Percentiles rank a stretch among this genome's conserved stretches.
Conservation (phyloP, 2,888 invertebrate genomes). For the Marasmarcha lunaedactyla region DNA sequence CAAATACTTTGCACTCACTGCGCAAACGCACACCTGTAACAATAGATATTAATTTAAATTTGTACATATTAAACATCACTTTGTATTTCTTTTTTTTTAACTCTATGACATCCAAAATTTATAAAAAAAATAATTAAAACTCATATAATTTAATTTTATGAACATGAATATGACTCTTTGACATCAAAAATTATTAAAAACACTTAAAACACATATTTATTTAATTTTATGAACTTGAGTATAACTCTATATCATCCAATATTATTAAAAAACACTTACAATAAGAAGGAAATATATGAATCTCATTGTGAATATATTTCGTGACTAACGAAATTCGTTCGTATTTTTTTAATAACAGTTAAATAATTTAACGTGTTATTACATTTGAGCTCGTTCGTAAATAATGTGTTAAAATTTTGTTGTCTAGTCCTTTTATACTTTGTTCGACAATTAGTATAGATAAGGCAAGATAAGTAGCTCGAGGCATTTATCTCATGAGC, state of each 20-base stretch:
- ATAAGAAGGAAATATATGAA: slow-evolving; percentile 41
- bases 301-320: slow-evolving; percentile 43
- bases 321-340: slow-evolving; percentile 54
- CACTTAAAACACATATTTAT: background rate
- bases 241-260: background rate
- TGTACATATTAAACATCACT: slow-evolving; percentile 9
- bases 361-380: slow-evolving; percentile 24
- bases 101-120: background rate
- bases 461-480: slow-evolving; percentile 57
- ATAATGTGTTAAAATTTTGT: slow-evolving; percentile 32
- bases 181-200: no score
- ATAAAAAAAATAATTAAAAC: no score
- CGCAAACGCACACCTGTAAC: slow-evolving; percentile 47
- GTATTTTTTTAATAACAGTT: slow-evolving; percentile 11
- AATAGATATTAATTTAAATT: no score
- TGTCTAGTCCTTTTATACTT: slow-evolving; percentile 48
- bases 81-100: slow-evolving; percentile 1
- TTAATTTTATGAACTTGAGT: background rate
- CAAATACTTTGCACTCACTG: slow-evolving; percentile 53
- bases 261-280: slow-evolving; percentile 31
- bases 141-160: no score
- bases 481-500: slow-evolving; percentile 38
- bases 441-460: slow-evolving; percentile 46
- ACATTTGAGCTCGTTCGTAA: slow-evolving; percentile 57
- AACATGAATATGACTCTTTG: no score